Evolutionary conservation across 2,113 vertebrate genomes (phyloP).

Genomic region (Phylloscopus trochiloides): DNA sequence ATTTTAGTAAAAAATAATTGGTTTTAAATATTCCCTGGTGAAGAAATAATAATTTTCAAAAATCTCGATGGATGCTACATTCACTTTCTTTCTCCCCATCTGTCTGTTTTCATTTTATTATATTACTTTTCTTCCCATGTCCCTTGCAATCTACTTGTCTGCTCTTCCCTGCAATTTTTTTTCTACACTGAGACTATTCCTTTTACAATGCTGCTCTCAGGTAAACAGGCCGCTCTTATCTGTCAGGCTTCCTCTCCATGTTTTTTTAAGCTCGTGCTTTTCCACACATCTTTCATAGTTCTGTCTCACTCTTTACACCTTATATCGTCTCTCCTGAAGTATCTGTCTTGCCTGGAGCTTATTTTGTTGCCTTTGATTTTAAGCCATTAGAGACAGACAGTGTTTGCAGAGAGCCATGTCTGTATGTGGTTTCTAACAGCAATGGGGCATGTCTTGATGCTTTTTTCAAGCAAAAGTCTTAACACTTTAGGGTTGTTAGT

Average conservation of each 20-base stretch:
- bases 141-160: constrained; percentile 9
- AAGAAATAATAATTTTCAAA: background rate
- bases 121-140: background rate
- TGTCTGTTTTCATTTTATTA: constrained; percentile 27
- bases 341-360: constrained; percentile 55
- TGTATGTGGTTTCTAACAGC: constrained; percentile 26
- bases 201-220: background rate
- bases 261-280: constrained; percentile 44
- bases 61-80: background rate
- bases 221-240: constrained; percentile 48
- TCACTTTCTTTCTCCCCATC: background rate
- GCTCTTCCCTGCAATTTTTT: constrained; percentile 32
- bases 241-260: constrained; percentile 23
- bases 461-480: background rate
- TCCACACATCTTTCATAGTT: constrained; percentile 27
- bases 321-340: constrained; percentile 24
- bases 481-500: background rate
- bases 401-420: constrained; percentile 42
- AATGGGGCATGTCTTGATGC: background rate
- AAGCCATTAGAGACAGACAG: constrained; percentile 43
- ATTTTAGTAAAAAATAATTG: constrained; percentile 3
- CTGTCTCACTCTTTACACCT: constrained; percentile 15
- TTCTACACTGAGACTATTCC: background rate
- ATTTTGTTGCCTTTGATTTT: constrained; percentile 66
- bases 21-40: background rate